Evolutionary conservation across 2,888 invertebrate genomes (phyloP).

Genomic region (Ernsta delagoae): DNA sequence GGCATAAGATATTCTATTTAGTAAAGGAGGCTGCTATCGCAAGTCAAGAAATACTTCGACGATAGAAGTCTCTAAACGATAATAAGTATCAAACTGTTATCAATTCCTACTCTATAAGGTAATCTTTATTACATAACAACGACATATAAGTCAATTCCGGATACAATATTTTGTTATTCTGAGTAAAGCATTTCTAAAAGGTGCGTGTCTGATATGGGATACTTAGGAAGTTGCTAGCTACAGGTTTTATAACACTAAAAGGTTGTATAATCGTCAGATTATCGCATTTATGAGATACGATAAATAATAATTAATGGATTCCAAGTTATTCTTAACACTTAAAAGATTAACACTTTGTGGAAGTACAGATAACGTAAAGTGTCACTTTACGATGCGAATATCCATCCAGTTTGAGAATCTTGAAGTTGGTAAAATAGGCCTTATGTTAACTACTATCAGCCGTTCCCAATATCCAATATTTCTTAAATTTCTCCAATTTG

Average conservation of each 20-base stretch:
- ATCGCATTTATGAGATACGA: background rate
- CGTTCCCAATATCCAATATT: too few species aligned
- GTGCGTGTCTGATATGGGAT: too few species aligned
- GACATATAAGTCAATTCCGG: slow-evolving; percentile 42
- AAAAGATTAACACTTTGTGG: too few species aligned
- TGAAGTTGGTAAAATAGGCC: too few species aligned
- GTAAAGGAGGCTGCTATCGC: slow-evolving; percentile 3
- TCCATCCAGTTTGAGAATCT: too few species aligned
- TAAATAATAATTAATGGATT: too few species aligned
- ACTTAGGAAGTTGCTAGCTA: slow-evolving; percentile 26
- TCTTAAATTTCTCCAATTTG: too few species aligned
- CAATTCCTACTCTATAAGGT: slow-evolving; percentile 47
- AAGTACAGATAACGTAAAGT: too few species aligned
- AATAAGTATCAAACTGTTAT: slow-evolving; percentile 28
- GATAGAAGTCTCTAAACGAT: slow-evolving; percentile 15
- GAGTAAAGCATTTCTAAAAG: slow-evolving; percentile 7
- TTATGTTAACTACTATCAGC: too few species aligned
- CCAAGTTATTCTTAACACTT: too few species aligned
- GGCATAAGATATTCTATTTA: slow-evolving; percentile 33
- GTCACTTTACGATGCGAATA: too few species aligned
- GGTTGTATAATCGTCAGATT: background rate
- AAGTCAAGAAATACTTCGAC: background rate
- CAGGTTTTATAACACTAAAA: background rate
- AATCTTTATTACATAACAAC: slow-evolving; percentile 28
- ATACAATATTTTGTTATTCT: slow-evolving; percentile 8